Evolutionary conservation across 2,113 vertebrate species (phyloP).

Genomic region (Centropristis striata): DNA sequence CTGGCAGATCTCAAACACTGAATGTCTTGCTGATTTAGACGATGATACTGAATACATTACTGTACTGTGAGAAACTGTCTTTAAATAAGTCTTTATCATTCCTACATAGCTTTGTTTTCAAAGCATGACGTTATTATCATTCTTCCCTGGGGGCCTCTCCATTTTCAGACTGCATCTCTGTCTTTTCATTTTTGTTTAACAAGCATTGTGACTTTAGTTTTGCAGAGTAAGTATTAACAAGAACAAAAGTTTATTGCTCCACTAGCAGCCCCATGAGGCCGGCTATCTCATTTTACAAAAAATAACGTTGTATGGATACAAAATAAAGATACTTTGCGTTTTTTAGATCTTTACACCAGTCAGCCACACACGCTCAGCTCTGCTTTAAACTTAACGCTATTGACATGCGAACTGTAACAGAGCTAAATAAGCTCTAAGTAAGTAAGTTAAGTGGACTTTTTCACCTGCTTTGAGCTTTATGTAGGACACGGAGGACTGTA

Average conservation of each 20-base stretch:
- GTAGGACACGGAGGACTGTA: not conserved
- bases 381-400: not conserved
- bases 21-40: slow-evolving; percentile 17
- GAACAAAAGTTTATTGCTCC: not conserved
- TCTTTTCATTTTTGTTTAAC: slow-evolving; percentile 17
- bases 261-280: not conserved
- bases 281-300: not conserved
- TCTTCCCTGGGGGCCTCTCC: not conserved
- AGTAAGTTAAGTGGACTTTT: not conserved
- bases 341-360: not conserved
- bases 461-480: not conserved
- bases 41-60: slow-evolving; percentile 38
- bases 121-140: not conserved
- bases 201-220: not conserved
- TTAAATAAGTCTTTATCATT: slow-evolving; percentile 17
- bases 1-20: not conserved
- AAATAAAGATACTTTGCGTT: not conserved
- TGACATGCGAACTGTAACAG: not conserved
- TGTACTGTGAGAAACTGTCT: slow-evolving; percentile 1
- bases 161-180: not conserved
- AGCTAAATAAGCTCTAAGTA: not conserved
- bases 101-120: slow-evolving; percentile 11
- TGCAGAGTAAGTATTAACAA: not conserved
- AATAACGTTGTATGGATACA: not conserved
- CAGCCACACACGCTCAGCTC: not conserved